Evolutionary conservation across 1,140 invertebrate species (phyloP), one percentile per base, ranked within the genome.

Genomic region (Apis florea): DNA sequence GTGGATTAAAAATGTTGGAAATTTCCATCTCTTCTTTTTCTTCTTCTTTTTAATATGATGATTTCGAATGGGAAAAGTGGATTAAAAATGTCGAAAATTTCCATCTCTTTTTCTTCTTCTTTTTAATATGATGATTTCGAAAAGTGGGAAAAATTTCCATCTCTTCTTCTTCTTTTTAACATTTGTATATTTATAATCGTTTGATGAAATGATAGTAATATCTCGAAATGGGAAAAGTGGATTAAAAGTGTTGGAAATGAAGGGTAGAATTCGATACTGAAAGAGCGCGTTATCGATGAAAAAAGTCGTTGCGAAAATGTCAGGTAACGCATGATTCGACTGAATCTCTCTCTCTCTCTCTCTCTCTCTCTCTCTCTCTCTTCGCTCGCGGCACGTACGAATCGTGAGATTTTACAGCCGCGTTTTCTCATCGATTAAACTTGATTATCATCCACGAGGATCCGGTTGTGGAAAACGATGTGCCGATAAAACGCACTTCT

Each of bases 221-320:
- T 40, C 56, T 58, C 56, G 17, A 58, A 56, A 11, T 2, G 19
- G 26, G 24, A 63, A 63, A 19, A 31, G 21, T 59, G 47, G 13
- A 24, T 26, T 15, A 24, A 24, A 24, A 26, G 26, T 13, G 59
- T 61, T 26, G 0, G 26, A 26, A 61, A 61, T 26, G 59, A 61
- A 5, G 31, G 2, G 31, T 40, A 40, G 31, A 40, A 40, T 40
- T 40, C 31, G 31, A 40, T 40, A 40, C 31, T 63, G 72, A 76
- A 86, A 67, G 40, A 67, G 74, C 19, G 78, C 84, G 83, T 88
- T 83, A 88, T 86, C 84, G 86, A 84, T 77, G 81, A 84, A 86
- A 86, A 88, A 90, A 88, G 31, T 88, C 74, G 68, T 83, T 74
- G 59, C 61, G 77, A 89, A 85, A 89, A 88, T 90, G 89, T 90